Conservation (phyloP, 2,797 vertebrate genomes). For the Echiichthys vipera region DNA sequence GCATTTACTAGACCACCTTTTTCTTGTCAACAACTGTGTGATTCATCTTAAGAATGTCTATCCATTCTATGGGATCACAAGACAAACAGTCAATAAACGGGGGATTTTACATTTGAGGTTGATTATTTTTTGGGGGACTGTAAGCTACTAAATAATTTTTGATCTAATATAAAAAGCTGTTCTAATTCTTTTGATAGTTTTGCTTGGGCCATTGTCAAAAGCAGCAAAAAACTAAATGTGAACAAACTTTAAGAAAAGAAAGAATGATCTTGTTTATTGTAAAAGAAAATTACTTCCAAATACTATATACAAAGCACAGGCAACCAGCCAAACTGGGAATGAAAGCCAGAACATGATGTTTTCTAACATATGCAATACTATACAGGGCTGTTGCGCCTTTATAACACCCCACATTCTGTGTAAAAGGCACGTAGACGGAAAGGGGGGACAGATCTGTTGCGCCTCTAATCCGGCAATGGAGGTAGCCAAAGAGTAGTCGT, state of each 20-base stretch:
- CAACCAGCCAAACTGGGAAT: background rate
- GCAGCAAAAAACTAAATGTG: background rate
- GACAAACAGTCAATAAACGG: too few species aligned
- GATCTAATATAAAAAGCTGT: background rate
- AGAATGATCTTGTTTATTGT: background rate
- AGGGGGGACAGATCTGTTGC: too few species aligned
- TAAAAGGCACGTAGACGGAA: too few species aligned
- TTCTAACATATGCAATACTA: too few species aligned
- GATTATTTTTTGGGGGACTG: background rate
- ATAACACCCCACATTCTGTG: too few species aligned
- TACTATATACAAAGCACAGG: background rate
- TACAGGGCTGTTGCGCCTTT: too few species aligned
- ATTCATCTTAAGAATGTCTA: background rate
- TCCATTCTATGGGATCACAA: background rate
- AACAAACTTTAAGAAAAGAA: background rate
- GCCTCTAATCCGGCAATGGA: too few species aligned
- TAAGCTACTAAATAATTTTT: background rate
- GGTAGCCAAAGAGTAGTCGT: too few species aligned
- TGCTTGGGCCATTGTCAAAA: background rate
- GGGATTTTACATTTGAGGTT: background rate
- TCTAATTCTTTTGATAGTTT: background rate
- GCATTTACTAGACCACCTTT: background rate
- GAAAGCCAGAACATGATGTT: background rate
- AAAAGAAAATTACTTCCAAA: background rate
- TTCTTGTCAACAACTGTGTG: too few species aligned